Conservation (phyloP, 92 coral and sea anemone species). For the Epizoanthus illoricatus region DNA sequence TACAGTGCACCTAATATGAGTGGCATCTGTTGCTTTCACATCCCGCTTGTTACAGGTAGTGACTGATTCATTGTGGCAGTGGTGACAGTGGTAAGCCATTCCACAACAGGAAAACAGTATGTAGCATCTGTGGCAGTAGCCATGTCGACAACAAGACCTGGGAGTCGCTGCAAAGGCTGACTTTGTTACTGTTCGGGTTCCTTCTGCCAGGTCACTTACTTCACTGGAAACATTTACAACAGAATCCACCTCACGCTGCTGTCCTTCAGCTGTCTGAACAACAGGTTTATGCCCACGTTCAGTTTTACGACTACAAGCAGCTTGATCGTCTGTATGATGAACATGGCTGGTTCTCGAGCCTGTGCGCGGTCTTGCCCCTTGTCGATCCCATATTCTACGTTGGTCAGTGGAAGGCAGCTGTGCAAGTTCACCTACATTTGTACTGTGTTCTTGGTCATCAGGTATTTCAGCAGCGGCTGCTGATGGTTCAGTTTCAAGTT, state of each 20-base stretch:
- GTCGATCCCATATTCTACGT: background rate
- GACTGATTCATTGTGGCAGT: background rate
- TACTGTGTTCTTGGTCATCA: background rate
- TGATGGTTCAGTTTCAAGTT: background rate
- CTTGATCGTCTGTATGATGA: no score
- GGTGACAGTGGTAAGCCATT: background rate
- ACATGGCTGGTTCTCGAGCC: background rate
- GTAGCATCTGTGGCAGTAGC: background rate
- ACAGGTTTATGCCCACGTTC: no score
- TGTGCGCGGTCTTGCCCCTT: background rate
- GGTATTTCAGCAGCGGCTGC: background rate
- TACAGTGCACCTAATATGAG: background rate
- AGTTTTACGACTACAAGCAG: no score
- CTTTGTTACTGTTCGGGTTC: background rate
- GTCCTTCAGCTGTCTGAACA: background rate
- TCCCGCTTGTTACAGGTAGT: background rate
- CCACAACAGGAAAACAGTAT: background rate
- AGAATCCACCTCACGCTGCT: background rate
- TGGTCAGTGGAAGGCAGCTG: background rate
- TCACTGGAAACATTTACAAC: background rate
- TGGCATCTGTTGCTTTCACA: background rate
- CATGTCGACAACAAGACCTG: background rate
- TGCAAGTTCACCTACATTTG: background rate
- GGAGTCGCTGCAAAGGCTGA: background rate
- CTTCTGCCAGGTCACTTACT: background rate